These are phyloP conservation scores for Strigops habroptila DNA, from an alignment of 2,113 vertebrate species.

Conservation along the genomic window DNA sequence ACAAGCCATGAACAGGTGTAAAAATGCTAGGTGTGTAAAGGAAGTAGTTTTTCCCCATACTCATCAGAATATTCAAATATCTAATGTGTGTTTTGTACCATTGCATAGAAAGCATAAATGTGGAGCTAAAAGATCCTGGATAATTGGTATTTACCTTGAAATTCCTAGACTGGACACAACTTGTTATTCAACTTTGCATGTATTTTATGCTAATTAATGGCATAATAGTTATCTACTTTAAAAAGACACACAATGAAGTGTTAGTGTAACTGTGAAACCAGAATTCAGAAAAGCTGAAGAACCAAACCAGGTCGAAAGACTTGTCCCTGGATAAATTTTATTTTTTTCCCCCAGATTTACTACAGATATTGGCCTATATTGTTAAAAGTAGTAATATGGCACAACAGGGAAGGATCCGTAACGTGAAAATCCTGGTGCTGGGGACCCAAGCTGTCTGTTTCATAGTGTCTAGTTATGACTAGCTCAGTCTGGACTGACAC, in stretches of 20 bases:
- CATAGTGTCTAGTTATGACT: background rate
- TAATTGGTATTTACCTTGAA: background rate
- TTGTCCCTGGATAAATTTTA: background rate
- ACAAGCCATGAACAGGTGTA: background rate
- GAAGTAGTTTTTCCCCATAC: background rate
- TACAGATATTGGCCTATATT: background rate
- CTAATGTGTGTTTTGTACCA: background rate
- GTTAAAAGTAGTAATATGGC: background rate
- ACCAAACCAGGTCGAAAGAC: rapidly evolving
- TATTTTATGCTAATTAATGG: background rate
- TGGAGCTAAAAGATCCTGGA: background rate
- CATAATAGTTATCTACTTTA: background rate
- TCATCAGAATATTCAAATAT: background rate
- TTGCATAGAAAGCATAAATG: background rate
- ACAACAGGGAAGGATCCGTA: background rate
- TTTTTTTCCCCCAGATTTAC: background rate
- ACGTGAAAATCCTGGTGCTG: background rate
- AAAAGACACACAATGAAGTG: background rate
- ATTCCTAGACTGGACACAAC: background rate
- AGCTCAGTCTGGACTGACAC: background rate
- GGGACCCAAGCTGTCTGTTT: background rate
- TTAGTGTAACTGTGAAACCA: background rate
- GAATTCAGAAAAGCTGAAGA: background rate
- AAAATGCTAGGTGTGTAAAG: background rate
- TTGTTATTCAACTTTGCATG: background rate